These are phyloP conservation scores for Rhingia rostrata DNA, from an alignment of 2,888 invertebrate genomes.

Conservation along the genomic window DNA sequence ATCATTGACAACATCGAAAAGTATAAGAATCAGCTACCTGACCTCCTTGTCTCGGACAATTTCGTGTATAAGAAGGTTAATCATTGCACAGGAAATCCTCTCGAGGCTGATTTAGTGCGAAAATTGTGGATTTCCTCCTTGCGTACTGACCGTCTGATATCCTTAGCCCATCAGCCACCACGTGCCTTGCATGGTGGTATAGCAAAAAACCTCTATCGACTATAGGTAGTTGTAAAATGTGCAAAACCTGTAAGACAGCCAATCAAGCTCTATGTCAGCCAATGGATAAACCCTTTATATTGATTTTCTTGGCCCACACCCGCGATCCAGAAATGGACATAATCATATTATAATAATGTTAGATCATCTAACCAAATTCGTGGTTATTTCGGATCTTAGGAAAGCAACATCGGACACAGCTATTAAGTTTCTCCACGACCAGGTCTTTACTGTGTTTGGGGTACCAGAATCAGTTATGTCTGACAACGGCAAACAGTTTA, in stretches of 20 bases:
- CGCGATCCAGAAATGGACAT: slow-evolving; percentile 1
- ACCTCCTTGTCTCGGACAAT: too few relatives aligned
- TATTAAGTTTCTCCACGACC: too few relatives aligned
- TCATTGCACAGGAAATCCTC: too few relatives aligned
- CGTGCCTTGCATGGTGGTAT: too few relatives aligned
- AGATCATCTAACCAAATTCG: slow-evolving; percentile 29
- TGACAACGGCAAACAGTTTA: slow-evolving; percentile 38
- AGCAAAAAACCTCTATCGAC: not conserved
- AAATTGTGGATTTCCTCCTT: too few relatives aligned
- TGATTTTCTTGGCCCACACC: not conserved
- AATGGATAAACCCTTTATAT: not conserved
- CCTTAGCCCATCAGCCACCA: too few relatives aligned
- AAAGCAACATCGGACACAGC: not conserved
- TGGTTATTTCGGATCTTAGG: slow-evolving; percentile 1
- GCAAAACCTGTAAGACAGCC: slow-evolving; percentile 7
- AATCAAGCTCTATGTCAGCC: not conserved
- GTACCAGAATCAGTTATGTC: slow-evolving; percentile 29
- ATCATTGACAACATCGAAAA: too few relatives aligned
- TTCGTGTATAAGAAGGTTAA: too few relatives aligned
- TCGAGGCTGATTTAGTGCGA: too few relatives aligned
- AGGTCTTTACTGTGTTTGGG: too few relatives aligned
- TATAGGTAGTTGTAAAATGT: slow-evolving; percentile 2
- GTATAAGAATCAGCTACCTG: too few relatives aligned
- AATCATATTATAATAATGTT: slow-evolving; percentile 4
- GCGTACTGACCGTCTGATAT: too few relatives aligned